Base-by-base conservation (phyloP, 2,888 invertebrate genomes). In the Desoria tigrina region DNA sequence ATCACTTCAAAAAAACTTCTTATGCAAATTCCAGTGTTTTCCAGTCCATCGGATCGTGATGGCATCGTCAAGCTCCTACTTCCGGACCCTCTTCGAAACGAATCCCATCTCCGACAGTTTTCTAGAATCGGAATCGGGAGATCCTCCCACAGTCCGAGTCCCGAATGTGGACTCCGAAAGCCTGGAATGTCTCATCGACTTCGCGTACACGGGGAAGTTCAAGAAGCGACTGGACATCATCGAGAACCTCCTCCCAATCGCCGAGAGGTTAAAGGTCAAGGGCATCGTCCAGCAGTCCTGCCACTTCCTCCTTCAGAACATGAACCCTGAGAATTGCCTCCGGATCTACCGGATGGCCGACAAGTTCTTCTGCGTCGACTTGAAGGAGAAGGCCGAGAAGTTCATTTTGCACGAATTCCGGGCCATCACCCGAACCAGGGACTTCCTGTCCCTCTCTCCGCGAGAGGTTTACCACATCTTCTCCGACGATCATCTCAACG, bases 241-340 rank as follows among this genome's bases (percentile, higher is more conserved):
- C 4, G 87, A 89, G 79, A 82, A 84, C 70, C 82, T 90, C 42
- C 79, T 90, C 56, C 86, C 86, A 0, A 85, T 85, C 67, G 88
- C 90, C 2, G 89, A 90, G 78, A 86, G 87, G 75, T 87, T 89
- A 77, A 87, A 88, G 77, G 85, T 90, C 7, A 82, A 87, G 16
- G 88, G 87, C n/a, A 84, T 89, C 21, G 85, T 89, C 32, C 86
- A 87, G 78, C 79, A 86, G 32, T 89, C 89, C 78, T 88, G 87
- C 77, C 84, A 85, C 75, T 88, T 85, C 78, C 81, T 90, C 18
- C 79, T 86, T 61, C 83, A 84, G 63, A 85, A 88, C 77, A 79
- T 90, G 49, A 71, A 83, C 68, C 85, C 87, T 0, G 83, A 85
- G 67, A 90, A 90, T 80, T 89, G 89, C 78, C 82, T 90, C 69